phyloP scores from a whole-genome alignment of 2,888 invertebrate species.

The Actias luna region DNA sequence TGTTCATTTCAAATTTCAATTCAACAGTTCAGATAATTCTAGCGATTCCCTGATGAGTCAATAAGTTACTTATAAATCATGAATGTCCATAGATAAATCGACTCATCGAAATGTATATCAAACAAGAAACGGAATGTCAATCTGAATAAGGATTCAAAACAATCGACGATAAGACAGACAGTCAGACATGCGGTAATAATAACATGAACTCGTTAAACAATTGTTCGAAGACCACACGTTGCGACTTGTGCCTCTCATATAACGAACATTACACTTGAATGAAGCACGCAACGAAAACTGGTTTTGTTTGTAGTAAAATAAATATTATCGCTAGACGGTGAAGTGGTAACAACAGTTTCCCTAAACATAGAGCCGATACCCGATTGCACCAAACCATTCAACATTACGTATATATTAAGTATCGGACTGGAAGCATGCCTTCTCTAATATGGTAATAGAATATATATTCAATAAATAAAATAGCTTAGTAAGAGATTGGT shows the following conservation, averaged over 20 bases:
- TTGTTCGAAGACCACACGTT: constrained; percentile 40
- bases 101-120: neutral
- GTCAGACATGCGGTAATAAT: constrained; percentile 20
- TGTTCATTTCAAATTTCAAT: too few relatives aligned
- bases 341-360: constrained; percentile 16
- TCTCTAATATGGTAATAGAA: neutral
- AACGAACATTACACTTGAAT: constrained; percentile 32
- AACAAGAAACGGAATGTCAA: constrained; percentile 2
- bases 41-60: too few relatives aligned
- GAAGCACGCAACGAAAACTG: constrained; percentile 11
- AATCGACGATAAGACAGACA: constrained; percentile 14
- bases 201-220: constrained; percentile 38
- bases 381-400: neutral
- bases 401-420: neutral
- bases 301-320: constrained; percentile 14
- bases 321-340: constrained; percentile 17
- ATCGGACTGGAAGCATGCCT: neutral
- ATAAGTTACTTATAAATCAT: too few relatives aligned
- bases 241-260: constrained; percentile 23
- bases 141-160: constrained; percentile 1
- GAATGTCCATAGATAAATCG: neutral
- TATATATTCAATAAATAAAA: neutral
- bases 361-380: constrained; percentile 9
- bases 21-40: too few relatives aligned
- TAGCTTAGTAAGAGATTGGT: neutral